Evolutionary conservation across 1,140 invertebrate species (phyloP).

Genomic region (Drosophila persimilis): DNA sequence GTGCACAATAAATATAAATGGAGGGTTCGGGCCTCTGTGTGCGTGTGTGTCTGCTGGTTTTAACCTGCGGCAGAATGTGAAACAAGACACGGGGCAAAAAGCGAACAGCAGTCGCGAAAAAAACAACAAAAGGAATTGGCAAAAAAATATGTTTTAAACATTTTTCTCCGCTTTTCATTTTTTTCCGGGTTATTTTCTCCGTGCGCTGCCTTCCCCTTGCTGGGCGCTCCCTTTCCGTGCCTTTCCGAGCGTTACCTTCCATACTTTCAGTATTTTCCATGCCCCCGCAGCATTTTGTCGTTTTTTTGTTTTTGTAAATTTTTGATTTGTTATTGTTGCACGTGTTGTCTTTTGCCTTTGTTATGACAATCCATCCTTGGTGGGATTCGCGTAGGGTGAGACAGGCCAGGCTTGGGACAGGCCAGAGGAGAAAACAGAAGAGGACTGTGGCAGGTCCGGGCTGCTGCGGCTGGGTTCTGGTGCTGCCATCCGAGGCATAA

Average conservation of each 20-base stretch:
- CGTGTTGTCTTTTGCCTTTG: constrained; percentile 79
- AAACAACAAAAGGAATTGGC: constrained; percentile 43
- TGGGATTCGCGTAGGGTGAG: constrained; percentile 19
- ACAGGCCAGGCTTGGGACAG: background rate
- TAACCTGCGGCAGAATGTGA: constrained; percentile 70
- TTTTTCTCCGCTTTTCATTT: constrained; percentile 74
- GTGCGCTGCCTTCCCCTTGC: constrained; percentile 5
- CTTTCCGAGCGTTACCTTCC: constrained; percentile 25
- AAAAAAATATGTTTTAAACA: constrained; percentile 80
- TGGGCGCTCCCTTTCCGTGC: background rate
- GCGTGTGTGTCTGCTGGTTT: constrained; percentile 45
- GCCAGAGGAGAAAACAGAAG: background rate
- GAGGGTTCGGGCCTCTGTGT: constrained; percentile 7
- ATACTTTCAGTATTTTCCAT: constrained; percentile 9
- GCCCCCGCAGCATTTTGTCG: constrained; percentile 43
- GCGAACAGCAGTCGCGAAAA: constrained; percentile 44
- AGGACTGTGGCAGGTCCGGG: no score
- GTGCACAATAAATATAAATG: constrained; percentile 57
- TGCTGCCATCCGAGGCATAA: constrained; percentile 45
- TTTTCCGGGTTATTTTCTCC: constrained; percentile 13
- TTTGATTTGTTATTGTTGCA: constrained; percentile 82
- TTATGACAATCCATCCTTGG: constrained; percentile 75
- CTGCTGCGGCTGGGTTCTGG: background rate
- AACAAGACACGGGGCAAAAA: constrained; percentile 37
- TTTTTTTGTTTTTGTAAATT: constrained; percentile 73